A percentile compares a stretch with the other conserved stretches of the same genome.
phyloP scores from a whole-genome alignment of 2,888 invertebrate genomes.

The Cosmopolites sordidus region DNA sequence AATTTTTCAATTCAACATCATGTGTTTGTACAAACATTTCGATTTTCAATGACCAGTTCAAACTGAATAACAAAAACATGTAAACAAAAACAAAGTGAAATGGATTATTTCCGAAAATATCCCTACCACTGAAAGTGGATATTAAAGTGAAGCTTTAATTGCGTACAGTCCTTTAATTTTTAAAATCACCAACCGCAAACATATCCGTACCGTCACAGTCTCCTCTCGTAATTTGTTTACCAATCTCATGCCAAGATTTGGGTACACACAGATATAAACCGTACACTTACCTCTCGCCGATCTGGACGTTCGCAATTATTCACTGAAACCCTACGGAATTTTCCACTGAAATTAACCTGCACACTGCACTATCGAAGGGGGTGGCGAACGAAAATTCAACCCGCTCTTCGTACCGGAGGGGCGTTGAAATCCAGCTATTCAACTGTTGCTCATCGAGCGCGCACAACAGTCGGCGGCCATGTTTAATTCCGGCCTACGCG shows the following conservation, averaged over 20 bases:
- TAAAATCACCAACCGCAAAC: constrained; percentile 11
- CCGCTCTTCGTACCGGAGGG: constrained; percentile 17
- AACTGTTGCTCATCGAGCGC: constrained; percentile 26
- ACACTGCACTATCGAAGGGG: constrained; percentile 17
- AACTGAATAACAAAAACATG: too few species aligned
- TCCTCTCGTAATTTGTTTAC: constrained; percentile 40
- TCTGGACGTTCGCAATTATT: constrained; percentile 8
- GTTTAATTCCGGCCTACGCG: constrained; percentile 26
- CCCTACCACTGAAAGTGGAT: too few species aligned
- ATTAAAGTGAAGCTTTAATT: too few species aligned
- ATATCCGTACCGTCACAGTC: constrained; percentile 18
- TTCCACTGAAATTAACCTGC: constrained; percentile 9
- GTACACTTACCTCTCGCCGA: constrained; percentile 24
- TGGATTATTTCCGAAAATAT: too few species aligned
- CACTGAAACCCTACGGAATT: constrained; percentile 4
- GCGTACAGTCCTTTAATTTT: neutral
- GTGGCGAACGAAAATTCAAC: constrained; percentile 16
- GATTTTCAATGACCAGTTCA: too few species aligned
- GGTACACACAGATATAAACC: constrained; percentile 14
- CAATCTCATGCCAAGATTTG: constrained; percentile 40
- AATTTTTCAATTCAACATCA: too few species aligned
- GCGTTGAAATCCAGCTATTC: constrained; percentile 15
- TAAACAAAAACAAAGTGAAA: too few species aligned
- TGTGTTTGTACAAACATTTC: too few species aligned
- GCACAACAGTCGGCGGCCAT: constrained; percentile 25